Evolutionary conservation across 2,113 vertebrate species (phyloP), one percentile per base, ranked within the genome.

Genomic region (Perccottus glenii): DNA sequence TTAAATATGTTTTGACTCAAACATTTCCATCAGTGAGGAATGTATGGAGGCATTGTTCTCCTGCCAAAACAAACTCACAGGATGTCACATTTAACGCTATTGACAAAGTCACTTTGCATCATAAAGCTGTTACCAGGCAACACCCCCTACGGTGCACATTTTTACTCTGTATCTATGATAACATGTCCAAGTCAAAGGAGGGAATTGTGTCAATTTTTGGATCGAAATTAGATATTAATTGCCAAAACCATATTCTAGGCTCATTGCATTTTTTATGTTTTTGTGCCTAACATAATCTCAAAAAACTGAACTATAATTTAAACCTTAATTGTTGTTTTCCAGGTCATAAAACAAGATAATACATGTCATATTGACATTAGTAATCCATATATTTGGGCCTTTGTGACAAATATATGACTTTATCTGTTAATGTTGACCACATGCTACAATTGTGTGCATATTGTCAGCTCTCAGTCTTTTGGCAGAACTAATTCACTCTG

Each of bases 41-140:
- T 75, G 85, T 76, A 69, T 78, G 60, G 72, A 77, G 52, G 67
- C 69, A 62, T 77, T 78, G 67, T 77, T 69, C 56, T 32, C 46
- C 60, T 44, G 83, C 67, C 84, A 75, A 75, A 64, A 83, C 77
- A 49, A 62, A 80, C 77, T 74, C 83, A 70, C 86, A 86, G 88
- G 83, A 90, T 87, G 88, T 90, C 87, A 91, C 90, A 86, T 88
- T 90, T 87, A 55, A 70, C 44, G 64, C 88, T 50, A 90, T 86
- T 90, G 85, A 91, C 82, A 73, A 91, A 91, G 81, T 90, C 75
- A 84, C 87, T 93, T 91, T 90, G 91, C 91, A 91, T 93, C 86
- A 92, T 85, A 91, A 90, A 87, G 88, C 85, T 90, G 90, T 86
- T 87, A 85, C 91, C 82, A 76, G 80, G 86, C 87, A 85, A 91